Evolutionary conservation across 2,888 invertebrate genomes (phyloP).

Genomic region (Cryptocephalus moraei): DNA sequence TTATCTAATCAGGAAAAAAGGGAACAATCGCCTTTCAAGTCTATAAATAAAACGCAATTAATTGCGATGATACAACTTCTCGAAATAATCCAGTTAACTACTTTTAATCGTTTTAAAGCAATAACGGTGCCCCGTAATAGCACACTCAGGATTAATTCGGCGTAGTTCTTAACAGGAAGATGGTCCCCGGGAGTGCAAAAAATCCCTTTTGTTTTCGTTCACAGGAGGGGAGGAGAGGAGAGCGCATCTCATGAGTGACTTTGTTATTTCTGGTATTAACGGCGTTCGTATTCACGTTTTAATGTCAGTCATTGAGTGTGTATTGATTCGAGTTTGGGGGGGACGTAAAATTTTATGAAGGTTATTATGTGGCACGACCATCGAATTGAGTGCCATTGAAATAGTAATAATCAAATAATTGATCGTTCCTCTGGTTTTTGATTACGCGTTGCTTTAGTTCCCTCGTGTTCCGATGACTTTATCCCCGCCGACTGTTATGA

Average conservation of each 20-base stretch:
- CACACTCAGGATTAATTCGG: slow-evolving; percentile 16
- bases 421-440: slow-evolving; percentile 29
- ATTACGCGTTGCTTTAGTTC: slow-evolving; percentile 20
- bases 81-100: too few relatives aligned
- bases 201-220: slow-evolving; percentile 16
- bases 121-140: slow-evolving; percentile 8
- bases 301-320: slow-evolving; percentile 25
- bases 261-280: slow-evolving; percentile 2
- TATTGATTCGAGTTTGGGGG: slow-evolving; percentile 29
- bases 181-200: slow-evolving; percentile 12
- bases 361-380: slow-evolving; percentile 32
- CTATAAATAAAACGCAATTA: too few relatives aligned
- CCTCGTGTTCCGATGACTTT: too few relatives aligned
- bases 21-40: too few relatives aligned
- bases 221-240: slow-evolving; percentile 3
- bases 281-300: slow-evolving; percentile 23
- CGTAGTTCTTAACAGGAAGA: slow-evolving; percentile 15
- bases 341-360: slow-evolving; percentile 34
- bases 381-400: slow-evolving; percentile 31
- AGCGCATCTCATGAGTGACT: background rate
- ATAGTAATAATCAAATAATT: slow-evolving; percentile 33
- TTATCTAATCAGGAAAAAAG: too few relatives aligned
- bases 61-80: too few relatives aligned
- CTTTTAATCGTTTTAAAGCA: background rate
- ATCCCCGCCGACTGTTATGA: too few relatives aligned